These are phyloP conservation scores for Pholis gunnellus DNA, from an alignment of 2,113 vertebrate genomes.

Conservation along the genomic window DNA sequence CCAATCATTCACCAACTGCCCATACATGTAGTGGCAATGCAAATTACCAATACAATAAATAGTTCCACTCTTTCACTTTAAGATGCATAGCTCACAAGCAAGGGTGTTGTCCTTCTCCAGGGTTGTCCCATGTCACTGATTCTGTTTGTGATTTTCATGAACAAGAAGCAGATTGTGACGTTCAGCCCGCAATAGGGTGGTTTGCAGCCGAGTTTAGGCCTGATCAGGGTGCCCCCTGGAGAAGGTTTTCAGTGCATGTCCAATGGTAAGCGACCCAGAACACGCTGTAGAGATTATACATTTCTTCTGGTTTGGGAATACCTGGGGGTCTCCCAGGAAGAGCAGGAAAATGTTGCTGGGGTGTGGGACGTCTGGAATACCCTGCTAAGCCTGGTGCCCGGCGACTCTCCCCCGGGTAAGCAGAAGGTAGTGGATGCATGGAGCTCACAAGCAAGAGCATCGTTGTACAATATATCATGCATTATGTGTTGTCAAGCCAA, in stretches of 20 bases:
- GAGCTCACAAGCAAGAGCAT: slow-evolving; percentile 3
- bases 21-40: not conserved
- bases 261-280: too few relatives aligned
- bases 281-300: not conserved
- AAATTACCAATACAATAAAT: slow-evolving; percentile 13
- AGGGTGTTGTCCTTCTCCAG: not conserved
- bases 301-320: not conserved
- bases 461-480: not conserved
- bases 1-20: not conserved
- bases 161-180: not conserved
- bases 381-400: not conserved
- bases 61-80: not conserved
- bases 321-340: not conserved
- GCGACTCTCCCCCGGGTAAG: not conserved
- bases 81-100: not conserved
- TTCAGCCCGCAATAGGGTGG: not conserved
- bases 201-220: too few relatives aligned
- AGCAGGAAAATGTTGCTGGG: not conserved
- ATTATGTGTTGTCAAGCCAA: slow-evolving; percentile 17
- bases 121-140: too few relatives aligned
- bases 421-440: not conserved
- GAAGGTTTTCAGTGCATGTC: too few relatives aligned
- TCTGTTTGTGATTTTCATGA: too few relatives aligned
- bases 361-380: not conserved
- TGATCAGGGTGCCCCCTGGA: too few relatives aligned